A percentile compares a stretch with the other conserved stretches of the same genome.
Evolutionary conservation across 2,888 invertebrate genomes (phyloP).

Genomic region (Lutraria lutraria): DNA sequence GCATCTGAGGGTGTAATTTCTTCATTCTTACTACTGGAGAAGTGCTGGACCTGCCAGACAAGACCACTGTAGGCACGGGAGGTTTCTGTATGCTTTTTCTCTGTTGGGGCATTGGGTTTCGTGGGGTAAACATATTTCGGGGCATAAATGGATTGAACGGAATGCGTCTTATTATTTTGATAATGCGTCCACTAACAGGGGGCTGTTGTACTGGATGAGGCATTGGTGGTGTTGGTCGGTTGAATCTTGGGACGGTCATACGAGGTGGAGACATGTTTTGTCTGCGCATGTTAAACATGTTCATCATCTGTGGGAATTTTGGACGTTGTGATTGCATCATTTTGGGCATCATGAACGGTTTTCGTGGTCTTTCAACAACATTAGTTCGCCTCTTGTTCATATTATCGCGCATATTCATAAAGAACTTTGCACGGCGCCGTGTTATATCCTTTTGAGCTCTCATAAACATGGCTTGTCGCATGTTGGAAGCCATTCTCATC

Average conservation of each 20-base stretch:
- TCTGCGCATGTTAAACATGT: constrained; percentile 33
- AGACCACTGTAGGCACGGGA: constrained; percentile 37
- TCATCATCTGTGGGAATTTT: constrained; percentile 39
- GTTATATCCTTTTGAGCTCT: constrained; percentile 53
- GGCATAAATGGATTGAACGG: constrained; percentile 33
- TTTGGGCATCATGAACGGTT: constrained; percentile 32
- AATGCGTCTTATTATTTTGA: constrained; percentile 37
- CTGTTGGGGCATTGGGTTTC: not conserved
- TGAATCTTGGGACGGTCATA: constrained; percentile 51
- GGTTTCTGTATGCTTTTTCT: not conserved
- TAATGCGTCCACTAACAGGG: constrained; percentile 39
- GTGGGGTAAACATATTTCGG: constrained; percentile 18
- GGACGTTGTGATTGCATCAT: constrained; percentile 15
- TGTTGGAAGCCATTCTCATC: constrained; percentile 57
- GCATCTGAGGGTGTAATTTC: constrained; percentile 49
- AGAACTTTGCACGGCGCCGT: constrained; percentile 45
- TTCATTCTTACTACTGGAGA: constrained; percentile 31
- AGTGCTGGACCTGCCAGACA: constrained; percentile 37
- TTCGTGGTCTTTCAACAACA: not conserved
- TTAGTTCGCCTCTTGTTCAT: constrained; percentile 13
- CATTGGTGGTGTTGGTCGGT: constrained; percentile 43
- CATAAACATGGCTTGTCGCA: constrained; percentile 57
- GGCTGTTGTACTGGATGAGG: constrained; percentile 52
- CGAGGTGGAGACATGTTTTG: constrained; percentile 26
- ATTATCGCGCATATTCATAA: constrained; percentile 35